Percentiles rank a stretch among this genome's conserved stretches.
These are phyloP conservation scores for Thunnus thynnus DNA, from an alignment of 2,113 vertebrate species.

Conservation along the genomic window DNA sequence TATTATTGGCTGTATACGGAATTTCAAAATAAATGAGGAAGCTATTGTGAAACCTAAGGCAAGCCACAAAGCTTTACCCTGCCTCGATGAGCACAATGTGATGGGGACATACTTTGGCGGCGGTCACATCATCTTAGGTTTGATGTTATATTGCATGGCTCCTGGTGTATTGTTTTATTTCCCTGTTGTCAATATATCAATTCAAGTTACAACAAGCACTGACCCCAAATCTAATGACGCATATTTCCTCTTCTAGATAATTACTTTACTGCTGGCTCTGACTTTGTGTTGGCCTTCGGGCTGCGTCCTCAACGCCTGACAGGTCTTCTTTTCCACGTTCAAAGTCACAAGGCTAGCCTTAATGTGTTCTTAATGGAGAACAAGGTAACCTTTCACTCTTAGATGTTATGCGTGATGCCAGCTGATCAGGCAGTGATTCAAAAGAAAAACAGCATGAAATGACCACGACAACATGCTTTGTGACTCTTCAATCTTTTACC, in stretches of 20 bases:
- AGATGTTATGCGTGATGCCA: neutral
- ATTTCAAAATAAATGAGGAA: constrained; percentile 86
- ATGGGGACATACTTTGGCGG: constrained; percentile 89
- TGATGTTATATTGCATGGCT: neutral
- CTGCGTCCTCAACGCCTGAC: constrained; percentile 85
- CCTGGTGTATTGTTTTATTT: too few relatives aligned
- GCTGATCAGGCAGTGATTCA: neutral
- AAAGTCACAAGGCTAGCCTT: constrained; percentile 73
- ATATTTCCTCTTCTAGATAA: constrained; percentile 76
- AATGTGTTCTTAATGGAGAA: constrained; percentile 86
- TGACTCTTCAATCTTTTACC: constrained; percentile 40
- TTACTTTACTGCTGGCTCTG: constrained; percentile 73
- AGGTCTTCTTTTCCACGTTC: constrained; percentile 86
- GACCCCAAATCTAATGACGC: neutral
- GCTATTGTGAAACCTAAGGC: constrained; percentile 71
- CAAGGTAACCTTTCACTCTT: constrained; percentile 76
- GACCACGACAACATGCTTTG: neutral
- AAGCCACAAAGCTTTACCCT: constrained; percentile 82
- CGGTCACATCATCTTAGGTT: constrained; percentile 87
- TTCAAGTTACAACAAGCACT: neutral
- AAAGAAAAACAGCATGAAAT: neutral
- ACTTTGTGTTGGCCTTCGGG: constrained; percentile 86
- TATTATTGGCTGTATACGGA: constrained; percentile 88
- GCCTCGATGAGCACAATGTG: constrained; percentile 73
- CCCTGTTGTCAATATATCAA: too few relatives aligned